phyloP scores from a whole-genome alignment of 2,797 vertebrate genomes.

The Rhabdomys pumilio region DNA sequence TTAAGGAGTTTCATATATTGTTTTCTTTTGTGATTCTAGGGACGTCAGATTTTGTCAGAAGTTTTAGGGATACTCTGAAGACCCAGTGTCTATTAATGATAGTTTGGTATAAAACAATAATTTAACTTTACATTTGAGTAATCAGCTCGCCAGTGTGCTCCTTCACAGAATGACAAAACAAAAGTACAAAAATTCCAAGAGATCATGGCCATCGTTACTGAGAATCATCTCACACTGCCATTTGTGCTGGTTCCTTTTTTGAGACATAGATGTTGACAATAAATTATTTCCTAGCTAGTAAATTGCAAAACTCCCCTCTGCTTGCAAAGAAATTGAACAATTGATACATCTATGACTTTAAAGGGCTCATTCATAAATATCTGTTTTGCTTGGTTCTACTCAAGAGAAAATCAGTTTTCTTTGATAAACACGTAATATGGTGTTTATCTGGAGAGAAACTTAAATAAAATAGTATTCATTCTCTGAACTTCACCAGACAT shows the following conservation, averaged over 20 bases:
- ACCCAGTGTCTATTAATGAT: slow-evolving; percentile 31
- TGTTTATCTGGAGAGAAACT: slow-evolving; percentile 67
- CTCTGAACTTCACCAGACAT: slow-evolving; percentile 18
- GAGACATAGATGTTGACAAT: slow-evolving; percentile 61
- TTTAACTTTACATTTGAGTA: slow-evolving; percentile 76
- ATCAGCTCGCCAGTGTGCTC: slow-evolving; percentile 23
- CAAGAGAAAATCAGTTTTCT: slow-evolving; percentile 76
- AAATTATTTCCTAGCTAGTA: slow-evolving; percentile 80
- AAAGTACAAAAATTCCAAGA: slow-evolving; percentile 58
- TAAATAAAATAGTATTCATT: slow-evolving; percentile 27
- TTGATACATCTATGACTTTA: slow-evolving; percentile 78
- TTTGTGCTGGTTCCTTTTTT: slow-evolving; percentile 82
- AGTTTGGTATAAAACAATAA: slow-evolving; percentile 71
- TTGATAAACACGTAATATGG: slow-evolving; percentile 45
- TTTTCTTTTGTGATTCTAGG: slow-evolving; percentile 66
- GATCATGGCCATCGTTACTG: slow-evolving; percentile 82
- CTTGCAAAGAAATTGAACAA: slow-evolving; percentile 80
- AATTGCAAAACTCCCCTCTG: slow-evolving; percentile 76
- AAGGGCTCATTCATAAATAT: slow-evolving; percentile 85
- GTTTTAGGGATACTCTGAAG: slow-evolving; percentile 68
- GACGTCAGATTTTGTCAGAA: slow-evolving; percentile 70
- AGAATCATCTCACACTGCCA: slow-evolving; percentile 69
- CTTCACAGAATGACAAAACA: neutral
- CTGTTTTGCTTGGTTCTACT: slow-evolving; percentile 74
- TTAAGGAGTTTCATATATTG: neutral